Conservation (phyloP, 2,113 vertebrate genomes). For the Porphyrio hochstetteri region DNA sequence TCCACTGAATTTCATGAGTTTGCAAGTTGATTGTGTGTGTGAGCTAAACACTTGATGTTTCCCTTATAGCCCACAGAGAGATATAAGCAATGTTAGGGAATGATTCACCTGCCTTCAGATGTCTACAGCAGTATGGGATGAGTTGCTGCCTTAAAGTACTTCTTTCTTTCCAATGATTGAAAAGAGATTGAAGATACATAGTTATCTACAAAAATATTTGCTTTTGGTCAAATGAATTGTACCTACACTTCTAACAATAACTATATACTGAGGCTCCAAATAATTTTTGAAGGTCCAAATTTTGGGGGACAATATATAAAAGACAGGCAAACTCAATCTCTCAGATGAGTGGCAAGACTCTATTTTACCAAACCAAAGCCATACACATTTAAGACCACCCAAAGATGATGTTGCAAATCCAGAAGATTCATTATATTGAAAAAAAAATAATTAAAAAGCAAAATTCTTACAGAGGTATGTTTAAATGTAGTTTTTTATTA, state of each 20-base stretch:
- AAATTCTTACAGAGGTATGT: background rate
- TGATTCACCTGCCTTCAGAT: background rate
- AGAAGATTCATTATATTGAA: background rate
- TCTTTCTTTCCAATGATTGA: background rate
- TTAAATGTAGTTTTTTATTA: background rate
- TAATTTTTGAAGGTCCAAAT: background rate
- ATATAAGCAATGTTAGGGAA: background rate
- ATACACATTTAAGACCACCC: background rate
- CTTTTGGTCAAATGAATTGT: background rate
- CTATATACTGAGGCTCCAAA: background rate
- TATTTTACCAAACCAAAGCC: background rate
- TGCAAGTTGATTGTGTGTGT: background rate
- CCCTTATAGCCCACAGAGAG: background rate
- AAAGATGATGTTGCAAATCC: background rate
- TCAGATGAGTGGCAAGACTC: background rate
- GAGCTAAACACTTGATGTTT: background rate
- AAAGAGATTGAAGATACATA: background rate
- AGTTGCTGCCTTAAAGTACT: background rate
- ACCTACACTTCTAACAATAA: background rate
- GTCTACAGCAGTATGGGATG: background rate
- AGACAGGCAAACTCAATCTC: background rate
- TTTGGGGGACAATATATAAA: no score
- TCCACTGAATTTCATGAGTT: background rate
- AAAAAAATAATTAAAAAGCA: background rate
- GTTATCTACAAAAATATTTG: background rate